A percentile compares a stretch with the other conserved stretches of the same genome.
Conservation (phyloP, 2,113 vertebrate species). For the Ceuthmochares aereus region DNA sequence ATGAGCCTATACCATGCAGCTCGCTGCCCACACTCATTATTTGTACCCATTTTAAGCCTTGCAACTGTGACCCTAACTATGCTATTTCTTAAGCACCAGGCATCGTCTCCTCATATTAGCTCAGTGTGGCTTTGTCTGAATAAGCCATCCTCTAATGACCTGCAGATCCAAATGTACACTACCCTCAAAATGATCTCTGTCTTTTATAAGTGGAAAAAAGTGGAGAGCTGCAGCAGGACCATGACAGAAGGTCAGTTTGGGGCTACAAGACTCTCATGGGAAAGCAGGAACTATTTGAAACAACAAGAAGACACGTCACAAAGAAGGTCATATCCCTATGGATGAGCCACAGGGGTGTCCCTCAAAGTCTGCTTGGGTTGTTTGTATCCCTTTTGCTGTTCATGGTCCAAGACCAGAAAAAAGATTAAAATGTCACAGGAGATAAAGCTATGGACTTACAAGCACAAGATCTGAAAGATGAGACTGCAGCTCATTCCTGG, state of each 20-base stretch:
- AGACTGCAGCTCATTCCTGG: not conserved
- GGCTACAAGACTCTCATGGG: not conserved
- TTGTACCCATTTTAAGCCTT: not conserved
- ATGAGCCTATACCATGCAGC: not conserved
- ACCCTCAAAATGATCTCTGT: rapidly evolving
- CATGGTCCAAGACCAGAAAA: not conserved
- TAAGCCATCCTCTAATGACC: rapidly evolving
- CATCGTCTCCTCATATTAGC: not conserved
- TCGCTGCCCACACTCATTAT: not conserved
- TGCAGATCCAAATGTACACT: rapidly evolving
- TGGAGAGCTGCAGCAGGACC: not conserved
- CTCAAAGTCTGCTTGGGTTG: not conserved
- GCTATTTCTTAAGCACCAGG: not conserved
- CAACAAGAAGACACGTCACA: rapidly evolving
- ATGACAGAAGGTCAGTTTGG: rapidly evolving
- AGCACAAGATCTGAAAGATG: rapidly evolving
- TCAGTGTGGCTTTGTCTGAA: rapidly evolving
- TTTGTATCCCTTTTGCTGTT: not conserved
- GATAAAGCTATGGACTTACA: not conserved
- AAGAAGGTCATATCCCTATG: not conserved
- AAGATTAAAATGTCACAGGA: not conserved
- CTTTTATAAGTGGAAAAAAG: not conserved
- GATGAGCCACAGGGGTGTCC: not conserved
- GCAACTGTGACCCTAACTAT: not conserved
- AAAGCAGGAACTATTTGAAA: not conserved